Percentiles rank a stretch among this genome's conserved stretches.
These are phyloP conservation scores for Trichomycterus rosablanca DNA, from an alignment of 2,113 vertebrate species.

Conservation along the genomic window DNA sequence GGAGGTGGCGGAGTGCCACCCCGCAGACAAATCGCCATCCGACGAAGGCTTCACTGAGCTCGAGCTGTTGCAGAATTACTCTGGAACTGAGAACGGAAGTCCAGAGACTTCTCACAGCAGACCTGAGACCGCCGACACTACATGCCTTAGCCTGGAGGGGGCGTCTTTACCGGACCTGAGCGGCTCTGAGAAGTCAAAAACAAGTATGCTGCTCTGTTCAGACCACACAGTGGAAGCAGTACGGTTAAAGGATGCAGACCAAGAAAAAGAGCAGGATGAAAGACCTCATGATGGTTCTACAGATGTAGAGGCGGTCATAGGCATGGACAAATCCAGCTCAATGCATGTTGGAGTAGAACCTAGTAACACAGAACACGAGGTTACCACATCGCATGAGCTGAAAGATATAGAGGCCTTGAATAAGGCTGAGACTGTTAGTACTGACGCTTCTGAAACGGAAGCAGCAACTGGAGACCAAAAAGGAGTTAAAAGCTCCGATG, in stretches of 20 bases:
- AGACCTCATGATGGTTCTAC: slow-evolving; percentile 52
- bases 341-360: neutral
- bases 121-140: slow-evolving; percentile 13
- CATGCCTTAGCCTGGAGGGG: slow-evolving; percentile 35
- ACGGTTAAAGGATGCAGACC: slow-evolving; percentile 12
- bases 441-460: slow-evolving; percentile 7
- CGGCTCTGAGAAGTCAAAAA: neutral
- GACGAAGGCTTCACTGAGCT: slow-evolving; percentile 74
- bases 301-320: slow-evolving; percentile 41
- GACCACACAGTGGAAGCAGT: neutral
- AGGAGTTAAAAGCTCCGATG: slow-evolving; percentile 44
- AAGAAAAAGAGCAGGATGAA: slow-evolving; percentile 53
- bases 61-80: slow-evolving; percentile 49
- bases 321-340: neutral
- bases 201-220: neutral
- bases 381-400: slow-evolving; percentile 17
- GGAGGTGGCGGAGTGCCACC: slow-evolving; percentile 47
- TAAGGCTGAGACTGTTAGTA: slow-evolving; percentile 39
- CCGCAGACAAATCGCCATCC: slow-evolving; percentile 60
- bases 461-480: slow-evolving; percentile 41
- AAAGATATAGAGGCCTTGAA: slow-evolving; percentile 35
- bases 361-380: too few relatives aligned
- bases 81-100: slow-evolving; percentile 44
- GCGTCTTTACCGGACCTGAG: slow-evolving; percentile 22
- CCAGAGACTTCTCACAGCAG: slow-evolving; percentile 40